A percentile compares a stretch with the other conserved stretches of the same genome.
These are phyloP conservation scores for Myotis myotis DNA, from an alignment of 2,797 vertebrate species.

Conservation along the genomic window DNA sequence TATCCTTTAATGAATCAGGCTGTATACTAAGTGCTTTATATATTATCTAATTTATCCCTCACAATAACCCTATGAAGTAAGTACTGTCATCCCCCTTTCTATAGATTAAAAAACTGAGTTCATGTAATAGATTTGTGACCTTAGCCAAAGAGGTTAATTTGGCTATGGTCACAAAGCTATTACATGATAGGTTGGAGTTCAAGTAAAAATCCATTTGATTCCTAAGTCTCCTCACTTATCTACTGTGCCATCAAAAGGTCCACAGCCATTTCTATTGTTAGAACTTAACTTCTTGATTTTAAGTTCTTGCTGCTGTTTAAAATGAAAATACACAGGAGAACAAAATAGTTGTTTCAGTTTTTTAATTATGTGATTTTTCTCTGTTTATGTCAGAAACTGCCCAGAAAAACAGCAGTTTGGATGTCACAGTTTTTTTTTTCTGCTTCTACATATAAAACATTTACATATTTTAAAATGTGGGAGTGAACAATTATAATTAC, in stretches of 20 bases:
- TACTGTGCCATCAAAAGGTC: slow-evolving; percentile 10
- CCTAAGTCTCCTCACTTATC: background rate
- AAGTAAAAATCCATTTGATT: slow-evolving; percentile 44
- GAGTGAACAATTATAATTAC: background rate
- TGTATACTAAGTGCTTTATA: background rate
- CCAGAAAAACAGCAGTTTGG: slow-evolving; percentile 16
- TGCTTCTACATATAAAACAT: slow-evolving; percentile 30
- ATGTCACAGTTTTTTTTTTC: background rate
- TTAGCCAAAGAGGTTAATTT: slow-evolving; percentile 48
- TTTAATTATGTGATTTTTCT: slow-evolving; percentile 29
- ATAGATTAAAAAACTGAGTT: background rate
- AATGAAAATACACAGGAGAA: slow-evolving; percentile 40
- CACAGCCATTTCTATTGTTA: background rate
- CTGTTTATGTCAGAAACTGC: slow-evolving; percentile 45
- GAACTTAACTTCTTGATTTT: slow-evolving; percentile 19
- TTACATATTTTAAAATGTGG: slow-evolving; percentile 39
- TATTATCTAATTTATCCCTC: background rate
- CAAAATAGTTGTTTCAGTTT: slow-evolving; percentile 17
- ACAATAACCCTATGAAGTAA: slow-evolving; percentile 24
- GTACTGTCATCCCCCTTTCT: background rate
- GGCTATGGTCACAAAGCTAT: slow-evolving; percentile 26
- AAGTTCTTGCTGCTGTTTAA: slow-evolving; percentile 29
- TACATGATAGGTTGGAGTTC: background rate
- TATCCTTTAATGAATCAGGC: slow-evolving; percentile 10
- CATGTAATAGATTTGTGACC: too few species aligned